These are phyloP conservation scores for Acyrthosiphon pisum DNA, from an alignment of 1,140 invertebrate genomes.

Conservation along the genomic window DNA sequence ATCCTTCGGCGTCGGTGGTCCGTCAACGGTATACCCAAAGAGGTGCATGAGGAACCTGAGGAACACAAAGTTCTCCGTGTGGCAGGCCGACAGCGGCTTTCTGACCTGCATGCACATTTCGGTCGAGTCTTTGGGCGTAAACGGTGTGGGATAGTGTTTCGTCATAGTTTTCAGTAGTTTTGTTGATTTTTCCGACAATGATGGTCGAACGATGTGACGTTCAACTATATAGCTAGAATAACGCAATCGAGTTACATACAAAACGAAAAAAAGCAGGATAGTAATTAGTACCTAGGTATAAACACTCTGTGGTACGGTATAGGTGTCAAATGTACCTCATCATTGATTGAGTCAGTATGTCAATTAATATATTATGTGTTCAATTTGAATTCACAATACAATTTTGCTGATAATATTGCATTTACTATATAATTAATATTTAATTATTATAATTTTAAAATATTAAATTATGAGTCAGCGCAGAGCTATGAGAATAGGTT, in stretches of 20 bases:
- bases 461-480: too few species aligned
- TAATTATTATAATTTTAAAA: too few species aligned
- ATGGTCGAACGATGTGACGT: neutral
- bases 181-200: neutral
- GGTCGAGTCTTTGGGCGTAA: constrained; percentile 67
- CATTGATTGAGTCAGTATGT: neutral
- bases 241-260: too few species aligned
- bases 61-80: constrained; percentile 67
- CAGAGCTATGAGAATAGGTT: too few species aligned
- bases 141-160: constrained; percentile 28
- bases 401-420: too few species aligned
- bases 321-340: neutral
- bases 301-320: neutral
- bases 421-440: too few species aligned
- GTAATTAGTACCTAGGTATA: neutral
- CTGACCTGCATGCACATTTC: constrained; percentile 63
- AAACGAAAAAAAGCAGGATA: neutral
- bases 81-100: constrained; percentile 65
- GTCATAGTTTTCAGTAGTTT: neutral
- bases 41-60: constrained; percentile 67
- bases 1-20: neutral
- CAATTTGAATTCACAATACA: neutral
- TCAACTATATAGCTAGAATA: neutral
- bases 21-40: constrained; percentile 67
- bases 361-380: neutral